Conservation (phyloP, 2,888 invertebrate genomes). For the Entomobrya proxima region DNA sequence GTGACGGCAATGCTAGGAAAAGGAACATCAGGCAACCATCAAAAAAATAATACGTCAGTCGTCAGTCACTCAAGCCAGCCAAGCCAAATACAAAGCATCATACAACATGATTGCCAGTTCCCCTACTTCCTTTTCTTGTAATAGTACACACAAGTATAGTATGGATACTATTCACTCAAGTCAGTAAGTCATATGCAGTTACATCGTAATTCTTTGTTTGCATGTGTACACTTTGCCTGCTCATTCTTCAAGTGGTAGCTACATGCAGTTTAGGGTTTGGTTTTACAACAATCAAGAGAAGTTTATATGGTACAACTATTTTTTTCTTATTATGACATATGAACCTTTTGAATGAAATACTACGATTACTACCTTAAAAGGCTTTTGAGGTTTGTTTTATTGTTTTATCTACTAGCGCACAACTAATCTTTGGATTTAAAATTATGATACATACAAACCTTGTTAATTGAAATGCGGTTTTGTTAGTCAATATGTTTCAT, state of each 20-base stretch:
- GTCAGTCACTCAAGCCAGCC: background rate
- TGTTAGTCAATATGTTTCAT: no score
- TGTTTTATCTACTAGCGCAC: no score
- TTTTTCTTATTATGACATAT: no score
- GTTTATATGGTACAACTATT: no score
- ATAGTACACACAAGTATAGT: background rate
- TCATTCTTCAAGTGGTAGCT: background rate
- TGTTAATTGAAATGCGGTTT: no score
- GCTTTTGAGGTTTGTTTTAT: no score
- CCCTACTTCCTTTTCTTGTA: background rate
- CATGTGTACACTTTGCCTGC: background rate
- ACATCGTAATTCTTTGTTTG: background rate
- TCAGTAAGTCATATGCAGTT: background rate
- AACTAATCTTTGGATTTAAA: no score
- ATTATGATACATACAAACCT: no score
- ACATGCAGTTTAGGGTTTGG: no score
- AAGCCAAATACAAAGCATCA: background rate
- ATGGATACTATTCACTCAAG: background rate
- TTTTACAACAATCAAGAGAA: no score
- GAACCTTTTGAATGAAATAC: no score
- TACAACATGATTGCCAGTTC: background rate
- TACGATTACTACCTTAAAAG: no score
- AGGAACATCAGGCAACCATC: constrained; percentile 22
- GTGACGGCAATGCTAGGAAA: constrained; percentile 13
- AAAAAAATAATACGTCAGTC: background rate